Conservation (phyloP, 2,888 invertebrate species). For the Criorhina ranunculi region DNA sequence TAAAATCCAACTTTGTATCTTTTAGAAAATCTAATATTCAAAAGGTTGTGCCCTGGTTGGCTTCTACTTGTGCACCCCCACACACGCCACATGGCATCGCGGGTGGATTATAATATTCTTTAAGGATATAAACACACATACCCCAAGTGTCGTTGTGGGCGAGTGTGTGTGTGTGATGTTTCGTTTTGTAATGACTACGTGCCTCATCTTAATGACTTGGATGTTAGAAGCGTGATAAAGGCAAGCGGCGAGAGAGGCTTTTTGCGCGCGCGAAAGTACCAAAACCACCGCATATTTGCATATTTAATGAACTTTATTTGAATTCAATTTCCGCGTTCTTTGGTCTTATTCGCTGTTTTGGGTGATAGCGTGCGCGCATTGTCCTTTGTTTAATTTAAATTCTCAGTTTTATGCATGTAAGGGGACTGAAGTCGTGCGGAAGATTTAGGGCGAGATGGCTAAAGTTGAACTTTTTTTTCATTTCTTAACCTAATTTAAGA, state of each 20-base stretch:
- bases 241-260: slow-evolving; percentile 9
- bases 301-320: slow-evolving; percentile 75
- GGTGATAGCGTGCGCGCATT: slow-evolving; percentile 37
- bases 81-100: background rate
- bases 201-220: slow-evolving; percentile 70
- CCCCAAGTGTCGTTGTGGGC: background rate
- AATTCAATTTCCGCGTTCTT: slow-evolving; percentile 72
- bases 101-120: slow-evolving; percentile 31
- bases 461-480: slow-evolving; percentile 78
- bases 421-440: slow-evolving; percentile 46
- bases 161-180: slow-evolving; percentile 27
- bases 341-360: slow-evolving; percentile 7
- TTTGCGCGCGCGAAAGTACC: slow-evolving; percentile 26
- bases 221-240: slow-evolving; percentile 60
- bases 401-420: slow-evolving; percentile 39
- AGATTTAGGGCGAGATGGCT: slow-evolving; percentile 58
- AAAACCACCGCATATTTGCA: slow-evolving; percentile 66
- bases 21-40: slow-evolving; percentile 56
- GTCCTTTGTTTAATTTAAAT: slow-evolving; percentile 67
- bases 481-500: slow-evolving; percentile 55
- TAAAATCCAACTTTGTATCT: slow-evolving; percentile 33
- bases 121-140: slow-evolving; percentile 23
- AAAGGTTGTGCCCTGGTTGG: slow-evolving; percentile 7
- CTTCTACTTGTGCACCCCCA: background rate
- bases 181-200: slow-evolving; percentile 65